Conservation (phyloP, 1,140 invertebrate species). For the Pogonomyrmex californicus region DNA sequence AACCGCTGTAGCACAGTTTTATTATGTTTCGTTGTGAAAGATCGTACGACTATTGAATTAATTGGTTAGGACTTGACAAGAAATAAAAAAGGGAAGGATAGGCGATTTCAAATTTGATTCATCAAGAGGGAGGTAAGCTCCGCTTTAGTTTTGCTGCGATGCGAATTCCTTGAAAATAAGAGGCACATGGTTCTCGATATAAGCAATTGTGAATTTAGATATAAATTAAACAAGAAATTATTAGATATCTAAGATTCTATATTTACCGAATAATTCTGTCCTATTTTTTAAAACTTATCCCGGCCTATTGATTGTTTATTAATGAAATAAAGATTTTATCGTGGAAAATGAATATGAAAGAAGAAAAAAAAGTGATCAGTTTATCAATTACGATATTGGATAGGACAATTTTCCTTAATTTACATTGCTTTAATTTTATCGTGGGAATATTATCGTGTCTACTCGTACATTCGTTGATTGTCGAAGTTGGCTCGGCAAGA, state of each 20-base stretch:
- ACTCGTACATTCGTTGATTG: not conserved
- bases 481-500: constrained; percentile 8
- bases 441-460: not conserved
- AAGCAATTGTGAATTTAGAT: too few species aligned
- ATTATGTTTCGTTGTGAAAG: not conserved
- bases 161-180: too few species aligned
- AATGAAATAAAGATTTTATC: not conserved
- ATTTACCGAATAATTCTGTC: too few species aligned
- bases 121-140: too few species aligned
- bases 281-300: too few species aligned
- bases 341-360: too few species aligned
- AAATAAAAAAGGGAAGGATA: too few species aligned
- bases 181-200: too few species aligned
- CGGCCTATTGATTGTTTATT: not conserved
- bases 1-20: not conserved
- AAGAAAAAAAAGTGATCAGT: not conserved
- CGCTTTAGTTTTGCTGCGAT: too few species aligned
- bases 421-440: not conserved
- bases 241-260: too few species aligned
- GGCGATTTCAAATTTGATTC: too few species aligned
- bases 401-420: not conserved
- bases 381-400: not conserved
- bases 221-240: too few species aligned
- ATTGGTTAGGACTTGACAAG: not conserved
- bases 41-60: not conserved